phyloP scores from a whole-genome alignment of 1,140 invertebrate species.

The Varroa destructor region DNA sequence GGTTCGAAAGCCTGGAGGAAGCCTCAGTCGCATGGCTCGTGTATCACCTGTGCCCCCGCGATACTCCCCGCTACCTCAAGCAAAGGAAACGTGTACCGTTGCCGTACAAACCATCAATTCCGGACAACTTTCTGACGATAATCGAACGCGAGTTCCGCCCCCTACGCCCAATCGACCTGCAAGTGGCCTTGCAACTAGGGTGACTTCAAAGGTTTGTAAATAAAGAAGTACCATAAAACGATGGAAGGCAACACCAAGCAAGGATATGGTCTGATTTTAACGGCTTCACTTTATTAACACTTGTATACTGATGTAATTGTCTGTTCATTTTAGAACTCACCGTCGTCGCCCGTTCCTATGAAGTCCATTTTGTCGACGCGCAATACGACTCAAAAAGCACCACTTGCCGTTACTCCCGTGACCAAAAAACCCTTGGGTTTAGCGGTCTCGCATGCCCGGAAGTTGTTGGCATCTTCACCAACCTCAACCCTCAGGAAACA shows the following conservation, averaged over 20 bases:
- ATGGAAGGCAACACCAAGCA: too few relatives aligned
- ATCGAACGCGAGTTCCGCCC: not conserved
- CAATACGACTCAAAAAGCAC: not conserved
- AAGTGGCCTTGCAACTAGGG: not conserved
- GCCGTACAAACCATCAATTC: constrained; percentile 9
- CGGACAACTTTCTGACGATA: not conserved
- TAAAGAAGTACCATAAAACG: too few relatives aligned
- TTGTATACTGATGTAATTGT: too few relatives aligned
- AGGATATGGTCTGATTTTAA: too few relatives aligned
- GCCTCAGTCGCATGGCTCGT: constrained; percentile 1
- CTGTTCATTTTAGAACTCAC: too few relatives aligned
- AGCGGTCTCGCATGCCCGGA: not conserved
- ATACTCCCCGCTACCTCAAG: constrained; percentile 46
- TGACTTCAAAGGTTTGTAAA: not conserved
- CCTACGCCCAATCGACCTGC: not conserved
- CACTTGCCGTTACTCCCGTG: not conserved
- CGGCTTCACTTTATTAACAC: too few relatives aligned
- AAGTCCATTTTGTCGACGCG: not conserved
- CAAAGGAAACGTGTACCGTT: constrained; percentile 31
- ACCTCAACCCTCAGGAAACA: constrained; percentile 6
- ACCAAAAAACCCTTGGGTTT: not conserved
- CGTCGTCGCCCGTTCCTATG: too few relatives aligned
- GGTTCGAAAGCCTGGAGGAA: constrained; percentile 59
- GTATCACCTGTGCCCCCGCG: constrained; percentile 16
- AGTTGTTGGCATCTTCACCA: not conserved